These are phyloP conservation scores for Adelosebastes latens DNA, from an alignment of 2,797 vertebrate genomes.

Conservation along the genomic window DNA sequence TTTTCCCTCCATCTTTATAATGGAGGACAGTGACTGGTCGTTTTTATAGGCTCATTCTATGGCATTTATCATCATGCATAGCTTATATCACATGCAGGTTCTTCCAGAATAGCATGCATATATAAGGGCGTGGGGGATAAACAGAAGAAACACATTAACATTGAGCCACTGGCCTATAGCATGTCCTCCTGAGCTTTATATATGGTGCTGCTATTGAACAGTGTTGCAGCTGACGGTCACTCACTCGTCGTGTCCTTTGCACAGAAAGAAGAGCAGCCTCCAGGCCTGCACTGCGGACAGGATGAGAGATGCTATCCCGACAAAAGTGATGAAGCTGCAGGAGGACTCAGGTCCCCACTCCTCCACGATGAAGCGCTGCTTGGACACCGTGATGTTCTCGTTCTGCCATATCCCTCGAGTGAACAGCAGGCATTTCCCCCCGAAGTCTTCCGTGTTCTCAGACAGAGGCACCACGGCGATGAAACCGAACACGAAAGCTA, in stretches of 20 bases:
- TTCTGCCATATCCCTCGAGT: conserved; percentile 98
- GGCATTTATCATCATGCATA: neutral
- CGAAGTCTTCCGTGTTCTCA: conserved; percentile 93
- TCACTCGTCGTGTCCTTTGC: conserved; percentile 98
- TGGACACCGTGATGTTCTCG: conserved; percentile 94
- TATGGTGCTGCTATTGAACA: neutral
- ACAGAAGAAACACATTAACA: conserved; percentile 2
- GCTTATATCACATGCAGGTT: neutral
- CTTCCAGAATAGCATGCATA: neutral
- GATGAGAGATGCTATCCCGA: conserved; percentile 91
- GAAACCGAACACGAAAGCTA: conserved; percentile 94
- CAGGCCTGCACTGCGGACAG: conserved; percentile 94
- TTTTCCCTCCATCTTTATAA: conserved; percentile 28
- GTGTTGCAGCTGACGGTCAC: conserved; percentile 64
- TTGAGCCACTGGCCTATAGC: neutral
- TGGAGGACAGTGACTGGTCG: conserved; percentile 27
- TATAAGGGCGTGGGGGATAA: neutral
- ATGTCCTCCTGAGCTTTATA: neutral
- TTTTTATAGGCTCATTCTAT: conserved; percentile 7
- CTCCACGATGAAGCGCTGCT: conserved; percentile 95
- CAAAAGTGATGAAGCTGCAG: conserved; percentile 95
- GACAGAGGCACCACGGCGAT: conserved; percentile 94
- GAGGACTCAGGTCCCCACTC: conserved; percentile 95
- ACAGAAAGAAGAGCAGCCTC: conserved; percentile 93
- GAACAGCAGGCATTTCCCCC: conserved; percentile 94